Base-by-base conservation (phyloP, 1,140 invertebrate genomes). In the Tribolium castaneum region DNA sequence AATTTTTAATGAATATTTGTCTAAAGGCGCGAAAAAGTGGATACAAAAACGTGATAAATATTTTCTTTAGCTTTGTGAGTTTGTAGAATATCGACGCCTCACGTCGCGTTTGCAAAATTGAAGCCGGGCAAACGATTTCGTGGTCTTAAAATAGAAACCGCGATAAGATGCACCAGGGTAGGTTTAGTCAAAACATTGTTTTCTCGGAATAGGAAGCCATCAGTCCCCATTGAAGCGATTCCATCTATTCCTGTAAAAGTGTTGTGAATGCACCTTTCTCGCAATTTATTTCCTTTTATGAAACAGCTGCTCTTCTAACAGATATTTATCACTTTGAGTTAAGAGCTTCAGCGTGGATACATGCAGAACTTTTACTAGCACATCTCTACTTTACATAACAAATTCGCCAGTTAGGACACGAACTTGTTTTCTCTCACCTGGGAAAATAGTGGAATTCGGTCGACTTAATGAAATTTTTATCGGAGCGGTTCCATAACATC, bases 391-490 rank as follows among this genome's bases (percentile, higher is more conserved):
- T 34, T 66, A 19, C 54, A 35, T 66, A 66, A 35, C 59, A 35
- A 59, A 59, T 25, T 59, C 22, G 54, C 54, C 54, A 10, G 54
- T 59, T 59, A 59, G 19, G 54, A 25, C 25, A 22, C 59, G 59
- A 35, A 34, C 59, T 13, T 66, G 25, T 66, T 35, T 66, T 66
- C 19, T 19, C 22, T 12, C 25, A 34, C 59, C 30, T 35, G 59
- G 59, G 12, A 35, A 66, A 66, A 35, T 66, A 12, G 6, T 59
- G 54, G 59, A 66, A 66, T 66, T 59, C 30, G 25, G n/a, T 35
- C 59, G 59, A 45, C 19, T 73, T 73, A 73, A 73, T 73, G 71
- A 73, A 73, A 73, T 54, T 52, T 54, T 73, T 52, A 73, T 73
- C 71, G 71, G 49, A 49, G 45, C 9, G 22, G 52, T 73, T 51